Base-by-base conservation (phyloP, 2,888 invertebrate species). In the Scaptomyza caliginosa region DNA sequence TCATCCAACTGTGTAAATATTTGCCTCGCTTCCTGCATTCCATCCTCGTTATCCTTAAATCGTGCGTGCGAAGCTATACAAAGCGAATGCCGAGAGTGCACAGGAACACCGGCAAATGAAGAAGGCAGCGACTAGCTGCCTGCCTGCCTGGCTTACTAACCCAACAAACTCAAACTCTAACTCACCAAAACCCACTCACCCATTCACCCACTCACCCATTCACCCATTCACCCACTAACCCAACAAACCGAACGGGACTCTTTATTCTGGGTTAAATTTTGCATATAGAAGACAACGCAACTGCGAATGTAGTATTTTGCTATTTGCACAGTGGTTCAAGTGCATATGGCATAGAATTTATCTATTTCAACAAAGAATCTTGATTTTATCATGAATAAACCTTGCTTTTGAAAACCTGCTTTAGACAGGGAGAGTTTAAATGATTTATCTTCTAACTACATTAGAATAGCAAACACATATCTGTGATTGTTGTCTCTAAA, bases 1-100 rank as follows among this genome's bases (percentile, higher is more conserved):
- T 84, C 83, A 83, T 86, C 86, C 86, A 86, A 86, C 83, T 83
- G 86, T 83, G 83, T 86, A 83, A 83, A 83, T 86, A 83, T 83
- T 83, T 83, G 85, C 84, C 73, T 81, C 86, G 85, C 82, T 86
- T 86, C 85, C 84, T 84, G 86, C 81, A 84, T 84, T 84, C 82
- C 81, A 63, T 77, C 78, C 85, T 86, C 85, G 86, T 84, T 86
- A 84, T 84, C 81, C 86, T 82, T 82, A 82, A 82, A 82, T 80
- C 80, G 80, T 80, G 80, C 80, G 80, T 80, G 82, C 85, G 76
- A 85, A 82, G 80, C 80, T 58, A 59, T 48, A 80, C 85, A 85
- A 80, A 78, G 77, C 73, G 67, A 63, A 45, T 17, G 56, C 34
- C 63, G 63, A 63, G 54, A 56, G 46, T 59, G 65, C 64, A 60